Base-by-base conservation (phyloP, 2,797 vertebrate species). In the Tapera naevia region DNA sequence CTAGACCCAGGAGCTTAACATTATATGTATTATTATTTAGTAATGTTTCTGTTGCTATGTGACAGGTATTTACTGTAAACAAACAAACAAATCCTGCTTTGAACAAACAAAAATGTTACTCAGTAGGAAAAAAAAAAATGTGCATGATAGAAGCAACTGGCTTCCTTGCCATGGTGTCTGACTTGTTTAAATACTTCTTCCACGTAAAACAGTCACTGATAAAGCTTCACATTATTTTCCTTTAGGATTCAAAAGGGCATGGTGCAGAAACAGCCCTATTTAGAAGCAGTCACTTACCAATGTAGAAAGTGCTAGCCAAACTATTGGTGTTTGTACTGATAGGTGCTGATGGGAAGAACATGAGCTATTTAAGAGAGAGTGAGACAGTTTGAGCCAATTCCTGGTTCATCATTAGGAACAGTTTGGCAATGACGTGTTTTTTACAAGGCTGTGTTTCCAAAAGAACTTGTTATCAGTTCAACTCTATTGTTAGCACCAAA, bases 21-120 rank as follows among this genome's bases (percentile, higher is more conserved):
- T 67, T 70, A 57, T 89, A 60, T 80, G 76, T 88, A 78, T 91
- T 91, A 89, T 93, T 79, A 94, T 95, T 91, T 93, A 75, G 91
- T 92, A 94, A 94, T 94, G 90, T 95, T 97, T 97, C 96, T 96
- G 95, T 96, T 97, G 89, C 91, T 96, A 92, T 92, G 91, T 92
- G 94, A 92, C 93, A 97, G 86, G 50, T 95, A 93, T 90, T 89
- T 92, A 95, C 73, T 91, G 82, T 93, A 91, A 94, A 91, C 79
- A 82, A 90, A 64, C 88, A 94, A 61, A 93, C 46, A 84, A 89
- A 81, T 37, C 89, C 74, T 88, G 85, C 84, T 95, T 53, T 45
- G 65, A 92, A 71, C 72, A 96, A 82, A 78, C 54, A 67, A 84
- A 84, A 91, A 19, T 13, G 7, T 35, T 78, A 33, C 43, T 87